Evolutionary conservation across 2,888 invertebrate genomes (phyloP).

Genomic region (Acleris holmiana): DNA sequence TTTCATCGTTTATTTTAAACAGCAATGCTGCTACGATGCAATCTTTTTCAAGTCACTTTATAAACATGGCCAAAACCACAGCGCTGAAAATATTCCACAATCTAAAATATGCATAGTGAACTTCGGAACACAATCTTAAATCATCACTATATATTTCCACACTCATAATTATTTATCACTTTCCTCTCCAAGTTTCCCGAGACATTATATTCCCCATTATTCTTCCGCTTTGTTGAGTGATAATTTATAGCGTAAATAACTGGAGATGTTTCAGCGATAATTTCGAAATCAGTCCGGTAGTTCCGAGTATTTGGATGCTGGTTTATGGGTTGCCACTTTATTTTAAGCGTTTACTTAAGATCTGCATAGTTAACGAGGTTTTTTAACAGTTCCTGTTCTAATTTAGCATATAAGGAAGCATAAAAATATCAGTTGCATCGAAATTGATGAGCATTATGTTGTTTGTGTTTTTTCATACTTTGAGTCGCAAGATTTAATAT

Average conservation of each 20-base stretch:
- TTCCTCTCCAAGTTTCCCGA: slow-evolving; percentile 25
- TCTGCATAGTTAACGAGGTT: slow-evolving; percentile 1
- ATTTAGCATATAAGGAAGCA: too few species aligned
- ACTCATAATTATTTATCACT: slow-evolving; percentile 39
- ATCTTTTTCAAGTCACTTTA: too few species aligned
- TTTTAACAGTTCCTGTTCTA: neutral
- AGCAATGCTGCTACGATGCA: too few species aligned
- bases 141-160: slow-evolving; percentile 36
- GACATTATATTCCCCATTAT: slow-evolving; percentile 38
- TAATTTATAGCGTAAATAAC: slow-evolving; percentile 38
- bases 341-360: slow-evolving; percentile 3
- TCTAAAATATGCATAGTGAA: slow-evolving; percentile 16
- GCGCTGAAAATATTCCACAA: slow-evolving; percentile 3
- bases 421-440: too few species aligned
- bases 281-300: slow-evolving; percentile 37
- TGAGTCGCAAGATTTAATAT: too few species aligned
- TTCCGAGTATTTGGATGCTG: slow-evolving; percentile 17
- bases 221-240: slow-evolving; percentile 37
- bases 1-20: too few species aligned
- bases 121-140: slow-evolving; percentile 26
- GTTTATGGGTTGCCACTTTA: slow-evolving; percentile 7
- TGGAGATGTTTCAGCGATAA: slow-evolving; percentile 36
- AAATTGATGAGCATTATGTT: too few species aligned
- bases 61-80: neutral
- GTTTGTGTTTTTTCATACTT: too few species aligned